Base-by-base conservation (phyloP, 1,140 invertebrate species). In the Globodera ellingtonae region DNA sequence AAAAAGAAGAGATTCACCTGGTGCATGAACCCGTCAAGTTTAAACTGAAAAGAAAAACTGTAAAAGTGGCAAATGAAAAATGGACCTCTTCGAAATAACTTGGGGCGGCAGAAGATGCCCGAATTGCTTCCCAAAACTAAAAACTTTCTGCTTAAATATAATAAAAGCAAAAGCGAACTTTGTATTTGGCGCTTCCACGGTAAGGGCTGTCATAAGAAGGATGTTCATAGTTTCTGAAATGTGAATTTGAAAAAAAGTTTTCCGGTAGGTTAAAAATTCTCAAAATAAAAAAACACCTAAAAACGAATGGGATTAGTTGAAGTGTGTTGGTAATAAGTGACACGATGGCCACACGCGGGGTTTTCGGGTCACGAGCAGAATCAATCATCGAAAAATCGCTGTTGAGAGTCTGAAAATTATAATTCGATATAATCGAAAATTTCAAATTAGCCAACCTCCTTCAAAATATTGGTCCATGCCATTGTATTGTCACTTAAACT, bases 401-500 rank as follows among this genome's bases (percentile, higher is more conserved):
- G 18, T 86, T 84, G 13, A 86, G 24, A 6, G 75, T 70, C 84
- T 86, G 6, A 48, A 84, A 75, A 81, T 15, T 21, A 67, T n/a
- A 65, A 10, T 47, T 18, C 84, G 9, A 66, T 50, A 44, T 10
- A 73, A 80, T 56, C 24, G n/a, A 35, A 50, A 75, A 15, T 75
- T 21, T 44, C 7, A 66, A 21, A 50, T n/a, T 24, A 71, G 48
- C 62, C 48, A 71, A 86, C 85, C 77, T 84, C 75, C 89, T 93
- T 92, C 3, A 98, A 90, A 84, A 97, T 92, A 84, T 93, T 91
- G 88, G 96, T 94, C 94, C 94, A 97, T 3, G 93, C 90, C 0
- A 92, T 91, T 1, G 95, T 95, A 88, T 97, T 94, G 90, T 97
- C 97, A 90, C 95, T 97, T 0, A 94, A 93, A 90, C 96, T 94